Percentiles rank a stretch among this genome's conserved stretches.
These are phyloP conservation scores for Geotrupes spiniger DNA, from an alignment of 2,888 invertebrate genomes.

Conservation along the genomic window DNA sequence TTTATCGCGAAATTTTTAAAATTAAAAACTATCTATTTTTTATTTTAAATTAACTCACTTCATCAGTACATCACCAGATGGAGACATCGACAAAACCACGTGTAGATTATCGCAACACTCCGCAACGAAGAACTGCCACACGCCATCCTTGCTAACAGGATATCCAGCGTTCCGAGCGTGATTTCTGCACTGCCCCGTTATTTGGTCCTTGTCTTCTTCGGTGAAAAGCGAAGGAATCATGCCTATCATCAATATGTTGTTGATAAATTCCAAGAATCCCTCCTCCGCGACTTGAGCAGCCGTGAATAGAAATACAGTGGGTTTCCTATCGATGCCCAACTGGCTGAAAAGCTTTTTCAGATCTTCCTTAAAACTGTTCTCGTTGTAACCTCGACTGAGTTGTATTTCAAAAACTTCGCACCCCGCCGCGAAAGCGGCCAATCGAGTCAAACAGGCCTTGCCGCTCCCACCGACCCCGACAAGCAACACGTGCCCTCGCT, in stretches of 20 bases:
- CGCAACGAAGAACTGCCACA: constrained; percentile 81
- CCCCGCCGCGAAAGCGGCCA: constrained; percentile 81
- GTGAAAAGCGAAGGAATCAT: constrained; percentile 82
- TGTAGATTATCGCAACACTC: constrained; percentile 82
- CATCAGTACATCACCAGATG: constrained; percentile 76
- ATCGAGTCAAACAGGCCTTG: constrained; percentile 75
- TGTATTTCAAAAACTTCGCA: constrained; percentile 81
- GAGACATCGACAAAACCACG: constrained; percentile 89
- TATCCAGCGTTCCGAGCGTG: constrained; percentile 69
- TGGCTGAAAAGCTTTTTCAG: constrained; percentile 74
- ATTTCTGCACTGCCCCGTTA: constrained; percentile 67
- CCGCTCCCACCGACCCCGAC: constrained; percentile 90
- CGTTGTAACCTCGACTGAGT: constrained; percentile 82
- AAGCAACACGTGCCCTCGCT: constrained; percentile 78
- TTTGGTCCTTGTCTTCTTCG: constrained; percentile 85
- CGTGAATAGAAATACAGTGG: constrained; percentile 79
- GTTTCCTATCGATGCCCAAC: constrained; percentile 76
- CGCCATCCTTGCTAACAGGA: constrained; percentile 73
- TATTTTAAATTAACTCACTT: constrained; percentile 44
- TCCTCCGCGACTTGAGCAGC: constrained; percentile 80
- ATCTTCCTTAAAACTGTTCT: constrained; percentile 80
- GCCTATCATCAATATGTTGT: constrained; percentile 85
- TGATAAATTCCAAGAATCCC: constrained; percentile 84
- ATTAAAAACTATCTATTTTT: too few relatives aligned
- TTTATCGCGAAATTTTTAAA: too few relatives aligned